Base-by-base conservation (phyloP, 1,140 invertebrate genomes). In the Littorina saxatilis region DNA sequence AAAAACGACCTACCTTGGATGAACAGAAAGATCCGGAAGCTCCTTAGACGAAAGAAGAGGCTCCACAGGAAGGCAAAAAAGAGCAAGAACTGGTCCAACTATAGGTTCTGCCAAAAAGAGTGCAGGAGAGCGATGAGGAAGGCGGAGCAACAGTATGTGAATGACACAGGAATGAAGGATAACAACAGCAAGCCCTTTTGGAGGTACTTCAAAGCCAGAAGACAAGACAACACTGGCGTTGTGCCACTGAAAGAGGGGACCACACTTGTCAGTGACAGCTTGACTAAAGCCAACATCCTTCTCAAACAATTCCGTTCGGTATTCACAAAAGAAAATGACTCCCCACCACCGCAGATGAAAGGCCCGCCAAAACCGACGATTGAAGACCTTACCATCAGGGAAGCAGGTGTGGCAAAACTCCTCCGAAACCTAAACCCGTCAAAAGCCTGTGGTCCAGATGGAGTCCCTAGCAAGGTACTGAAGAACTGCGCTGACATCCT, bases 141-240 rank as follows among this genome's bases (percentile, higher is more conserved):
- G 63, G 75, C 83, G 9, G 82, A 87, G 77, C 82, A 75, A 61
- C 35, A 81, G n/a, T 79, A 85, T 61, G 81, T 85, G 11, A 87
- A 87, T 50, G 74, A 63, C 17, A 74, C 82, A 73, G 81, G 86
- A n/a, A 63, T 87, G 27, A 55, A 73, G 5, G 73, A 79, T 4
- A 84, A 86, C 39, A 84, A 87, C 82, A 76, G 52, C 7, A 84
- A 85, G 70, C 84, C 85, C 23, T 85, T 87, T 68, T 87, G 84
- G 82, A 82, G 79, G n/a, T 84, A 81, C 32, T 47, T 85, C 1
- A 85, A 87, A 80, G 74, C 82, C 0, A 80, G 77, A 47, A 82
- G 81, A 81, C 80, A 87, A 63, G 86, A 87, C 29, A 83, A 82
- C 68, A 83, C 77, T n/a, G 82, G 82, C 4, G 70, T 85, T 15